These are phyloP conservation scores for Dorcus hopei DNA, from an alignment of 2,888 invertebrate species.

Conservation along the genomic window DNA sequence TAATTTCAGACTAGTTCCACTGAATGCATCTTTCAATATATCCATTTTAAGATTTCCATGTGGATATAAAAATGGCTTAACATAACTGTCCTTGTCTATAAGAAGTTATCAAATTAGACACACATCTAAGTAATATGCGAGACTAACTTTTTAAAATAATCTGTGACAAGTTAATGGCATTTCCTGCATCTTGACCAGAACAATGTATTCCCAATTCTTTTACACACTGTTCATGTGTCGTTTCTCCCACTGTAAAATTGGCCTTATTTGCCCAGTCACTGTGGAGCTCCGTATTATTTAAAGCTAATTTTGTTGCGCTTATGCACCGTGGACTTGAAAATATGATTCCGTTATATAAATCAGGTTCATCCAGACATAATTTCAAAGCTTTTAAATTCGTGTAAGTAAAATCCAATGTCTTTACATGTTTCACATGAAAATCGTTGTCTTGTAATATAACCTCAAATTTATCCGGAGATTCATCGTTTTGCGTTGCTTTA, in stretches of 20 bases:
- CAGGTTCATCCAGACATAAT: constrained; percentile 47
- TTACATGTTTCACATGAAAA: constrained; percentile 51
- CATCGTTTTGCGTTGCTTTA: constrained; percentile 39
- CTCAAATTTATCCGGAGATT: constrained; percentile 49
- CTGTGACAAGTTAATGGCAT: constrained; percentile 53
- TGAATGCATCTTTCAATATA: constrained; percentile 49
- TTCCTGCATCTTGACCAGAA: constrained; percentile 55
- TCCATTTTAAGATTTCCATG: constrained; percentile 58
- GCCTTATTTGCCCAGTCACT: constrained; percentile 48
- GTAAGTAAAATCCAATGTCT: constrained; percentile 54
- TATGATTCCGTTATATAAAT: constrained; percentile 52
- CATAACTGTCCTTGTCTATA: constrained; percentile 41
- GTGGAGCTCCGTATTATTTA: constrained; percentile 31
- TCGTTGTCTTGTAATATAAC: constrained; percentile 46
- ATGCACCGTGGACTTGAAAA: constrained; percentile 59
- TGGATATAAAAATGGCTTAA: constrained; percentile 53
- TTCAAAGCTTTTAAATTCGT: constrained; percentile 50
- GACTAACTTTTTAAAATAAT: constrained; percentile 49
- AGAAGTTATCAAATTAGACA: constrained; percentile 13
- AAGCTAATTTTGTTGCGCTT: constrained; percentile 49
- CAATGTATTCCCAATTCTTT: constrained; percentile 50
- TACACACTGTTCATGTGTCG: constrained; percentile 51
- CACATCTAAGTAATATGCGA: not conserved
- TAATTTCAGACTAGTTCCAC: constrained; percentile 45
- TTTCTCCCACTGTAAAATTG: constrained; percentile 56